phyloP scores from a whole-genome alignment of 2,113 vertebrate genomes.

The Pteropus alecto region DNA sequence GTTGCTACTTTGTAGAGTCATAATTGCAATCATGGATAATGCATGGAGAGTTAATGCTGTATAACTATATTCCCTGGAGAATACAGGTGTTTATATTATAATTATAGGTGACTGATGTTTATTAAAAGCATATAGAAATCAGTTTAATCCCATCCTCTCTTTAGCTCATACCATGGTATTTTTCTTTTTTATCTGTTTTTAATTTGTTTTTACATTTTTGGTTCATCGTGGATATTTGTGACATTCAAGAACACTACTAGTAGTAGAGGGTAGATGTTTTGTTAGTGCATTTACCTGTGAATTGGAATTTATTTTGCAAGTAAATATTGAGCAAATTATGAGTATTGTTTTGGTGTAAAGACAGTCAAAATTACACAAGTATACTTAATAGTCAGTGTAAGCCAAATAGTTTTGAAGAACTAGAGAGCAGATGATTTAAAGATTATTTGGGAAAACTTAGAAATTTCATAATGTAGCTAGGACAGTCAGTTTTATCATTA shows the following conservation, averaged over 20 bases:
- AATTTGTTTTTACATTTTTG: not conserved
- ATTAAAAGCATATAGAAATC: not conserved
- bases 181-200: not conserved
- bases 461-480: not conserved
- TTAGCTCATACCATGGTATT: not conserved
- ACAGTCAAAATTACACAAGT: not conserved
- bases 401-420: not conserved
- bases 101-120: not conserved
- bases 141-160: not conserved
- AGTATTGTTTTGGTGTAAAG: not conserved
- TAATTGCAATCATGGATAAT: not conserved
- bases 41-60: not conserved
- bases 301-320: constrained; percentile 32
- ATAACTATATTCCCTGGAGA: not conserved
- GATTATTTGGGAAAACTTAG: not conserved
- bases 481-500: not conserved
- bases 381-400: not conserved
- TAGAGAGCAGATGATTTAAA: not conserved
- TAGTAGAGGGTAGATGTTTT: not conserved
- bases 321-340: not conserved
- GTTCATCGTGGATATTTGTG: not conserved
- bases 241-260: not conserved
- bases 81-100: not conserved
- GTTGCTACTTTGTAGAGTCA: not conserved
- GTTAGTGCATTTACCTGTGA: not conserved